A percentile compares a stretch with the other conserved stretches of the same genome.
Conservation (phyloP, 2,113 vertebrate genomes). For the Nycticebus coucang region DNA sequence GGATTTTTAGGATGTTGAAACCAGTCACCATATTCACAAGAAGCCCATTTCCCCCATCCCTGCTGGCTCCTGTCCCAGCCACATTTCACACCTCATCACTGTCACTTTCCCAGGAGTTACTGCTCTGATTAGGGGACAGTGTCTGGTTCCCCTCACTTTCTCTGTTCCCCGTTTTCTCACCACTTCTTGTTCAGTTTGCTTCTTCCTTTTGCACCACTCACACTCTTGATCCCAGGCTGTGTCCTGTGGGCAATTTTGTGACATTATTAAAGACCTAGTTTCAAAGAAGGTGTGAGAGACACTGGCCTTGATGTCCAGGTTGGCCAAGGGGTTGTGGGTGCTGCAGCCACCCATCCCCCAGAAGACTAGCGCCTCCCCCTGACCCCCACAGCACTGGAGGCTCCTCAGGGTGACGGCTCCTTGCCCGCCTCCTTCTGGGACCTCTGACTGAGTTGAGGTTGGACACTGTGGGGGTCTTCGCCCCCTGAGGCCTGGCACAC, state of each 20-base stretch:
- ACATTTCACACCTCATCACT: accelerated
- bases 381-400: background rate
- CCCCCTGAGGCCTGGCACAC: accelerated
- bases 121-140: accelerated
- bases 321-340: background rate
- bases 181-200: background rate
- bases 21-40: accelerated
- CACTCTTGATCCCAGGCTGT: background rate
- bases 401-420: background rate
- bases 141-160: background rate
- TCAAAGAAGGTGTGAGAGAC: background rate
- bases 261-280: background rate
- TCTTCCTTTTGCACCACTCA: background rate
- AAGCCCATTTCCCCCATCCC: accelerated
- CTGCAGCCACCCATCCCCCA: background rate
- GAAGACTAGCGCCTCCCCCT: background rate
- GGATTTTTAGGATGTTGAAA: no score
- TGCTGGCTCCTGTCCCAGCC: background rate
- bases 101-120: background rate
- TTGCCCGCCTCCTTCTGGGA: background rate
- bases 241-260: background rate
- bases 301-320: background rate
- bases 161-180: constrained; percentile 30
- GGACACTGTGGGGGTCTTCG: background rate
- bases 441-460: background rate